Percentiles rank a stretch among this genome's conserved stretches.
Evolutionary conservation across 2,888 invertebrate genomes (phyloP).

Genomic region (Phengaris alcon): DNA sequence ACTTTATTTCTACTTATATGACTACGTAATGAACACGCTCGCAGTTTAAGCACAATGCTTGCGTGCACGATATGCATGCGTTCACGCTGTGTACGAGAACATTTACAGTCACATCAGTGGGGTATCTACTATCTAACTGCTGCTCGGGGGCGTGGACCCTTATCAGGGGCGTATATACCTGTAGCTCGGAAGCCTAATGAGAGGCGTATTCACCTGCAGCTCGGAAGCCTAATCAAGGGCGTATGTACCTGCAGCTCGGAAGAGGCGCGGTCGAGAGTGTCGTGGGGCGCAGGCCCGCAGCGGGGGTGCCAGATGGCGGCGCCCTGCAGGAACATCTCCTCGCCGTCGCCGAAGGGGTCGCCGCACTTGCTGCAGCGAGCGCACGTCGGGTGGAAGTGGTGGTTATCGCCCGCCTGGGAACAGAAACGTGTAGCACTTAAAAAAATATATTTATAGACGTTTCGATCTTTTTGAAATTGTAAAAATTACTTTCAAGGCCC

Average conservation of each 20-base stretch:
- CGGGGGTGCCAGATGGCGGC: constrained; percentile 98
- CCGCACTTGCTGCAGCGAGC: constrained; percentile 98
- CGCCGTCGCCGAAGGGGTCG: constrained; percentile 97
- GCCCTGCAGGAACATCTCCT: constrained; percentile 95
- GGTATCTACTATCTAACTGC: background rate
- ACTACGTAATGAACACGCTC: background rate
- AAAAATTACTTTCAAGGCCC: too few species aligned
- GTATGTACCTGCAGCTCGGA: constrained; percentile 88
- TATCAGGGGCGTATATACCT: background rate
- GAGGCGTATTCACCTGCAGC: background rate
- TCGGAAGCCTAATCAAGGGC: background rate
- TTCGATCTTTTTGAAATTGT: too few species aligned
- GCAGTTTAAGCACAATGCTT: background rate
- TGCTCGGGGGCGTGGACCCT: too few species aligned
- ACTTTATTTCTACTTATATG: background rate
- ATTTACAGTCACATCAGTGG: background rate
- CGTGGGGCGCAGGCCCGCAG: constrained; percentile 93
- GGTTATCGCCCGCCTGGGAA: constrained; percentile 93
- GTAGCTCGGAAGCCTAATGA: background rate
- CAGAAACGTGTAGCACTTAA: background rate
- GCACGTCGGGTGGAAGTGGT: constrained; percentile 98
- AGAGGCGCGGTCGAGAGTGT: constrained; percentile 83
- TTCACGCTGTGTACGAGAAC: background rate
- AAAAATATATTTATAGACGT: too few species aligned
- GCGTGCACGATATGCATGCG: background rate